Evolutionary conservation across 37 sponge, comb jelly and placozoan species (phyloP).

Genomic region (Amphimedon queenslandica): DNA sequence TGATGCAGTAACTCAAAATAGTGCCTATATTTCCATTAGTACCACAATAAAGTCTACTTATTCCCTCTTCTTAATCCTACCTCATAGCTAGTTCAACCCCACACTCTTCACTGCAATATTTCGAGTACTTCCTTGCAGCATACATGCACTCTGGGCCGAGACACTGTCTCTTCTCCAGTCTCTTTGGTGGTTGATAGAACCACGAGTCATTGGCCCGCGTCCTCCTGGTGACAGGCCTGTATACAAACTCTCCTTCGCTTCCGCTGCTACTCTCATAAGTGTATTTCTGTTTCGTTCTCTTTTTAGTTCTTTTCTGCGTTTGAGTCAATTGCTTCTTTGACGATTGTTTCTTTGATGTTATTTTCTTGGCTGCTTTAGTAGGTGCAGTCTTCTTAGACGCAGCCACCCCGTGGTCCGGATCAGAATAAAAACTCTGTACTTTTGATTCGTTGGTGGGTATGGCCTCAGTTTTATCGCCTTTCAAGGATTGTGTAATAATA

Average conservation of each 20-base stretch:
- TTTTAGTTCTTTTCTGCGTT: background rate
- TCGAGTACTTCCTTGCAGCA: conserved; percentile 81
- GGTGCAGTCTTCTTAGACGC: background rate
- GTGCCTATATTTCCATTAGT: no score
- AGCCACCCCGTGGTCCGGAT: background rate
- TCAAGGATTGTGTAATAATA: background rate
- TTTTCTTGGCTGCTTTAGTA: background rate
- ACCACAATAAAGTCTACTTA: background rate
- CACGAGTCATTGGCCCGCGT: background rate
- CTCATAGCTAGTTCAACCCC: conserved; percentile 81
- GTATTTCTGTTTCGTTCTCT: background rate
- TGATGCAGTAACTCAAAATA: no score
- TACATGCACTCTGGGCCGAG: conserved; percentile 78
- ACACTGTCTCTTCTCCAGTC: conserved; percentile 61
- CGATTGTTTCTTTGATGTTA: background rate
- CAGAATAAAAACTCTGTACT: background rate
- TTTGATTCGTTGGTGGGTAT: background rate
- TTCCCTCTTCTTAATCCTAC: conserved; percentile 11
- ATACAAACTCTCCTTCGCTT: no score
- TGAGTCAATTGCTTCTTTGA: background rate
- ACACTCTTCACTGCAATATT: conserved; percentile 95
- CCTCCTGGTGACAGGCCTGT: background rate
- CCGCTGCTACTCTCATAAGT: background rate
- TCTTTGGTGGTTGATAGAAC: background rate
- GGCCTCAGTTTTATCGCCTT: background rate